Conservation (phyloP, 2,797 vertebrate genomes). For the Pseudochirops cupreus region DNA sequence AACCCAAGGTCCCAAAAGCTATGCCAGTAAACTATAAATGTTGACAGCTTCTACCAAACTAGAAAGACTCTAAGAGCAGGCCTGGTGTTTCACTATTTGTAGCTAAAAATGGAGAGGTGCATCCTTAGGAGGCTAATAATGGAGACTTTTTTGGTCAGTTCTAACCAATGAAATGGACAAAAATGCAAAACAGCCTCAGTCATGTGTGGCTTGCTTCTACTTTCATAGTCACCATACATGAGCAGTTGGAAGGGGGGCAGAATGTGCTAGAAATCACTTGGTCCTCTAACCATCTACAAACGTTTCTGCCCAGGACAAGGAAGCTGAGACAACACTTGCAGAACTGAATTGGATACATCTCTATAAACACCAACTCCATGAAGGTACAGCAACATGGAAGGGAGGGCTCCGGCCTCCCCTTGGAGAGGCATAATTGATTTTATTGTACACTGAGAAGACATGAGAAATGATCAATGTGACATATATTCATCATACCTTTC, state of each 20-base stretch:
- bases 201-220: neutral
- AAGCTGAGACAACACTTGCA: neutral
- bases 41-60: neutral
- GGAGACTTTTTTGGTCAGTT: neutral
- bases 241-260: neutral
- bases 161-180: neutral
- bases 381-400: neutral
- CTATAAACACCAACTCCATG: neutral
- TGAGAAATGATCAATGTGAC: neutral
- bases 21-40: neutral
- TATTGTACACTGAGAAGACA: neutral
- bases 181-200: neutral
- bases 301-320: neutral
- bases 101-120: neutral
- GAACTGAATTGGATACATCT: neutral
- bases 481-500: neutral
- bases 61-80: neutral
- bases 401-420: neutral
- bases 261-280: neutral
- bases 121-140: neutral
- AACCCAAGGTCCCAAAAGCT: neutral
- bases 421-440: neutral
- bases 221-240: neutral
- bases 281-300: neutral
- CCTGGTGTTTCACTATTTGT: neutral